Evolutionary conservation across 2,113 vertebrate species (phyloP).

Genomic region (Thermophis baileyi): DNA sequence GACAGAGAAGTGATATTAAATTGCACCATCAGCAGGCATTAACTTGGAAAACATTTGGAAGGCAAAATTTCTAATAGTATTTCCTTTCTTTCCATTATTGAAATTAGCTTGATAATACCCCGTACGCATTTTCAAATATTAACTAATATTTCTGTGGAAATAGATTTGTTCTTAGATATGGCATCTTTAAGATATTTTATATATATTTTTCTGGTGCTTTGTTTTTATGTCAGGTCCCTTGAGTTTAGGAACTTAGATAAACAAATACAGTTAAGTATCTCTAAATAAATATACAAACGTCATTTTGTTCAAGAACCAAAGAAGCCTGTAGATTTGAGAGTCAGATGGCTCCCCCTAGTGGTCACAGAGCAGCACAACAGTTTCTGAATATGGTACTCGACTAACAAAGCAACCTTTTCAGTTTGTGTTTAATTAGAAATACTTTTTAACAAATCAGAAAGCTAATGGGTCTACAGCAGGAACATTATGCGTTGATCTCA

Average conservation of each 20-base stretch:
- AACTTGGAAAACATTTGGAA: background rate
- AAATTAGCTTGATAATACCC: background rate
- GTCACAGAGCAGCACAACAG: background rate
- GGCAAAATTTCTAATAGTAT: background rate
- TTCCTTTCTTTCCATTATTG: background rate
- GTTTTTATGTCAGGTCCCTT: background rate
- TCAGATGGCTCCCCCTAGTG: background rate
- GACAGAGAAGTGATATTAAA: background rate
- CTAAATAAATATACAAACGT: background rate
- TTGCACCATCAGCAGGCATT: background rate
- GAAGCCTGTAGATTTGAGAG: background rate
- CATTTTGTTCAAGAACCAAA: background rate
- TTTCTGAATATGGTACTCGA: background rate
- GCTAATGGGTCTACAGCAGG: background rate
- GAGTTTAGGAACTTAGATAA: background rate
- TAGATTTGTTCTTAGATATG: background rate
- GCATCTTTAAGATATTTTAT: background rate
- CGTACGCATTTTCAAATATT: background rate
- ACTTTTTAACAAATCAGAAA: background rate
- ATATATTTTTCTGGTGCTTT: background rate
- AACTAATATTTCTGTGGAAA: background rate
- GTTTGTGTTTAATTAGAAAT: background rate
- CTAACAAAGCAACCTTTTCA: background rate
- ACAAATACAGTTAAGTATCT: no score
- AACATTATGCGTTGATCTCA: background rate